Evolutionary conservation across 2,888 invertebrate species (phyloP).

Genomic region (Griposia aprilina): DNA sequence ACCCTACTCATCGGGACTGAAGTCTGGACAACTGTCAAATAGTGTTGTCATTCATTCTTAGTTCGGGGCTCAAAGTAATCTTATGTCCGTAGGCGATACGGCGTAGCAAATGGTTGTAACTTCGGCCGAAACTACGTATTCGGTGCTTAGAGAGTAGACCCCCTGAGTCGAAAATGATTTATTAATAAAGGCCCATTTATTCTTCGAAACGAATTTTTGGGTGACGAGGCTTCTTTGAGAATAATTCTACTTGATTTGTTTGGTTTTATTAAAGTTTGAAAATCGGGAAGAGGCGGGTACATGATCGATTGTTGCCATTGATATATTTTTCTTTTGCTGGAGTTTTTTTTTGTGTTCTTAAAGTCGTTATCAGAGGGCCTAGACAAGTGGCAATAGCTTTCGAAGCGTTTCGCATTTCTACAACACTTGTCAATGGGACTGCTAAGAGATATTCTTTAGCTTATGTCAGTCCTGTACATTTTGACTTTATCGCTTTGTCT

Average conservation of each 20-base stretch:
- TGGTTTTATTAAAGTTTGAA: conserved; percentile 11
- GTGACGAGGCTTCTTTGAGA: conserved; percentile 21
- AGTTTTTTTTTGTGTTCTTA: no score
- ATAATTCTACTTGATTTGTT: conserved; percentile 35
- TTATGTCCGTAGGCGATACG: no score
- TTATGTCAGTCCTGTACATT: background rate
- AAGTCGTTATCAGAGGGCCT: background rate
- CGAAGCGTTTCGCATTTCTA: background rate
- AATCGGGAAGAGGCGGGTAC: conserved; percentile 1
- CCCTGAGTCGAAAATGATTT: conserved; percentile 51
- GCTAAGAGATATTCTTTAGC: background rate
- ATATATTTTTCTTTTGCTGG: background rate
- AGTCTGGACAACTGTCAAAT: no score
- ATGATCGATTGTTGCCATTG: background rate
- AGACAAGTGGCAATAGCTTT: background rate
- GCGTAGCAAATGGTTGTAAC: no score
- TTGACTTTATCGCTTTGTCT: background rate
- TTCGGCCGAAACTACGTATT: no score
- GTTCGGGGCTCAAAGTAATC: no score
- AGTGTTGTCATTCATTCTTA: no score
- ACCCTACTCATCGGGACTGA: no score
- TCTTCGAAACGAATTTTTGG: conserved; percentile 56
- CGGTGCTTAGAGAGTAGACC: no score
- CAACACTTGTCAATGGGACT: background rate
- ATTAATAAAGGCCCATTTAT: conserved; percentile 65